Base-by-base conservation (phyloP, 2,797 vertebrate genomes). In the Phaenicophaeus curvirostris region DNA sequence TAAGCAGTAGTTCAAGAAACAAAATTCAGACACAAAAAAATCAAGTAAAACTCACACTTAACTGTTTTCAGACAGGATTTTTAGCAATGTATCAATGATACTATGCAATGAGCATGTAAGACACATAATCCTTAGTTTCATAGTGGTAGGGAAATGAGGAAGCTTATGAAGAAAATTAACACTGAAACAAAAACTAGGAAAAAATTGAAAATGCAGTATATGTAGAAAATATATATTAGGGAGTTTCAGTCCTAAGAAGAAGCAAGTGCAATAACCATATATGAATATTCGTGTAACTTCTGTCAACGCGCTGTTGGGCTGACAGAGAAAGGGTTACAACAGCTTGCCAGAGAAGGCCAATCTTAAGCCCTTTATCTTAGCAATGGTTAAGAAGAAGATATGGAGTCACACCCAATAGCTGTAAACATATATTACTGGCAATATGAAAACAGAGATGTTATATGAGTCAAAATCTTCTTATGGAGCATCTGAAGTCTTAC, bases 131-230 rank as follows among this genome's bases (percentile, higher is more conserved):
- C 8, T 75, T 54, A 9, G 3, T 28, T 87, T 72, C 25, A 35
- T 51, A 46, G 5, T 67, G 19, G 19, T 39, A 81, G 20, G 39
- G 65, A 65, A 82, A 85, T 14, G 31, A 58, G 18, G 24, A 23
- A 35, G 9, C 4, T 82, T 39, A 5, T 33, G 31, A 73, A 83
- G 51, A 69, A 73, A 91, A n/a, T 5, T n/a, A 24, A 79, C 27
- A 24, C 7, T 53, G 25, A 65, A 59, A 55, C 0, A 2, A 61
- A 84, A 81, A 58, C 35, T 6, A 46, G 33, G 25, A 51, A 55
- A 69, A 62, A 18, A 27, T 5, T 48, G 25, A 28, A 83, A 88
- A 86, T 13, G 6, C 0, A 1, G 0, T 57, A 16, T 8, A 2
- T 61, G 25, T 46, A 46, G 25, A 31, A 63, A 63, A n/a, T 20